Conservation (phyloP, 1,140 invertebrate species). For the Drosophila parabipectinata region DNA sequence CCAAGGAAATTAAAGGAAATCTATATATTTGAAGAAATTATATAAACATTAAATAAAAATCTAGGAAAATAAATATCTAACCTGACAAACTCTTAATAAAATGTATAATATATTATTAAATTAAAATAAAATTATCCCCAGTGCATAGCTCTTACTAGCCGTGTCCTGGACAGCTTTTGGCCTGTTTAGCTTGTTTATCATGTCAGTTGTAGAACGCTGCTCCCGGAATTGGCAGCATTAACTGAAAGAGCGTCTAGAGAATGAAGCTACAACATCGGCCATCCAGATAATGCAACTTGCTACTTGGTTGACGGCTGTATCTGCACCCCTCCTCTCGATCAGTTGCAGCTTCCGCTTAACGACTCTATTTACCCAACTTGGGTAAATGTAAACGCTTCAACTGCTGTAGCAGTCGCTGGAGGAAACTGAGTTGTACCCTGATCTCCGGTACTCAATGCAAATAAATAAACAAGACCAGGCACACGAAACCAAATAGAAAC, state of each 20-base stretch:
- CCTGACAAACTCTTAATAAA: not conserved
- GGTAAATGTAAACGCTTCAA: conserved; percentile 65
- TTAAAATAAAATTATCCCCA: not conserved
- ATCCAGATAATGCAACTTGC: conserved; percentile 48
- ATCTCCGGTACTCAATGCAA: conserved; percentile 34
- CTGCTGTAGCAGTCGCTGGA: conserved; percentile 7
- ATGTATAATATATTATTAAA: not conserved
- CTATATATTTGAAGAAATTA: not conserved
- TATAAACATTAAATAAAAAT: not conserved
- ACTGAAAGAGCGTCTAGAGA: conserved; percentile 26
- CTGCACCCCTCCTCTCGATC: conserved; percentile 6
- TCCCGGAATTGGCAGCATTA: conserved; percentile 76
- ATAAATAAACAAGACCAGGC: conserved; percentile 51
- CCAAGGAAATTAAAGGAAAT: not conserved
- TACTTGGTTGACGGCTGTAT: conserved; percentile 29
- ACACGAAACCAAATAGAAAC: conserved; percentile 50
- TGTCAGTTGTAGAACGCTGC: conserved; percentile 58
- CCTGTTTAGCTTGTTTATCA: conserved; percentile 70
- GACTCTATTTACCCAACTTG: conserved; percentile 75
- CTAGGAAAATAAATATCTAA: not conserved
- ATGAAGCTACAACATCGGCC: conserved; percentile 45
- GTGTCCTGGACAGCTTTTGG: conserved; percentile 29
- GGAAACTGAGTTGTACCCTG: conserved; percentile 7
- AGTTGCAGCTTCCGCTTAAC: conserved; percentile 56
- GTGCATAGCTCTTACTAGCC: conserved; percentile 7